Base-by-base conservation (phyloP, 2,888 invertebrate species). In the Xanthostigma xanthostigma region DNA sequence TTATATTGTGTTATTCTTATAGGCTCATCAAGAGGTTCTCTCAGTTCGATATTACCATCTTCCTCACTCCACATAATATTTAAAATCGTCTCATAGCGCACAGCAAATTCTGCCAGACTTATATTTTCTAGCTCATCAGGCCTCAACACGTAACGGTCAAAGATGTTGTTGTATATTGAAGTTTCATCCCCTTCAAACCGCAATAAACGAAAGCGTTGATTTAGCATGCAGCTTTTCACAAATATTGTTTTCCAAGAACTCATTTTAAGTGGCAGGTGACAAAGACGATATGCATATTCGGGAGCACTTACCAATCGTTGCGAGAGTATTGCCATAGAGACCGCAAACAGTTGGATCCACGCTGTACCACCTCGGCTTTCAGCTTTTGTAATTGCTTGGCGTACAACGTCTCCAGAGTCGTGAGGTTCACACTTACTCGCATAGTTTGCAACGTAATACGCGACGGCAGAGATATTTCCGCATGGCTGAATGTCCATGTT, bases 401-500 rank as follows among this genome's bases (percentile, higher is more conserved):
- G 40, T 11, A 53, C 35, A 14, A 45, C 51, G n/a, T 48, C 47
- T 17, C 52, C 50, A 3, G 49, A 27, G 42, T 51, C 54, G 13
- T 46, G 39, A 11, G 52, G 53, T 49, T 55, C 53, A 13, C 38
- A 36, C 40, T 53, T 53, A 9, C 50, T 44, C 13, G 51, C 47
- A 41, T 41, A 41, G 5, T 17, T 41, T 41, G 42, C 42, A 1
- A 41, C 12, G 14, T 41, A 41, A 41, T 59, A 63, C 0, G 63
- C 56, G 0, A 64, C 57, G 12, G 62, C 58, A 1, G 57, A 56
- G 1, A 60, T 54, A 49, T 41, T 59, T 9, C 62, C 61, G 51
- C 60, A 61, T 4, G 61, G 61, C 45, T 63, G 61, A 0, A 64
- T 50, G 43, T 62, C 60, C 45, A 64, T 64, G 42, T 64, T 63